Conservation (phyloP, 2,113 vertebrate genomes). For the Bos javanicus region DNA sequence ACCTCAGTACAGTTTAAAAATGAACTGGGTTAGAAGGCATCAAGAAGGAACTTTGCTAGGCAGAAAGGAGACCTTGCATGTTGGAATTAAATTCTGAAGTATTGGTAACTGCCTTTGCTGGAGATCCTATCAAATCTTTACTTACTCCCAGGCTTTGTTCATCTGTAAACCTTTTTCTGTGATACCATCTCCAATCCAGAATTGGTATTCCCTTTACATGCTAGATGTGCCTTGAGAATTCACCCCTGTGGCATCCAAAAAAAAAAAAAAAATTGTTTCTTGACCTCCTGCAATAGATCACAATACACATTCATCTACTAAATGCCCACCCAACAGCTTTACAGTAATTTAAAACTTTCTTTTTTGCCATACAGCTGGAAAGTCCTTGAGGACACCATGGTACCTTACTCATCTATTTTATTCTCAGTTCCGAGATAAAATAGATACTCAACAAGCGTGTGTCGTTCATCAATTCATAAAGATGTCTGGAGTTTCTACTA, state of each 20-base stretch:
- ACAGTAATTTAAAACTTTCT: background rate
- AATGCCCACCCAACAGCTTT: background rate
- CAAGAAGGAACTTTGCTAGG: background rate
- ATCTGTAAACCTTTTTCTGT: background rate
- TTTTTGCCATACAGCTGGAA: background rate
- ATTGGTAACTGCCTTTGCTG: background rate
- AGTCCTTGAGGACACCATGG: background rate
- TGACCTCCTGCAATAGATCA: background rate
- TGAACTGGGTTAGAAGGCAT: background rate
- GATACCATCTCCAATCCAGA: background rate
- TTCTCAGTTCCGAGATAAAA: background rate
- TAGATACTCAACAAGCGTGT: background rate
- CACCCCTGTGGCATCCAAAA: background rate
- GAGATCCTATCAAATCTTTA: background rate
- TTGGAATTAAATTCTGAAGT: slow-evolving; percentile 5
- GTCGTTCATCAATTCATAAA: background rate
- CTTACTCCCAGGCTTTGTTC: background rate
- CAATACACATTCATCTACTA: background rate
- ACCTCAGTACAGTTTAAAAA: background rate
- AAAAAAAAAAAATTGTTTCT: background rate
- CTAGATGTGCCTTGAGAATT: background rate
- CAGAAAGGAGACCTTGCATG: background rate
- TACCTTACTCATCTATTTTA: background rate
- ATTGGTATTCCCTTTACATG: background rate
- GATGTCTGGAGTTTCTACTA: background rate